A percentile compares a stretch with the other conserved stretches of the same genome.
phyloP scores from a whole-genome alignment of 2,113 vertebrate species.

The Bos indicus region DNA sequence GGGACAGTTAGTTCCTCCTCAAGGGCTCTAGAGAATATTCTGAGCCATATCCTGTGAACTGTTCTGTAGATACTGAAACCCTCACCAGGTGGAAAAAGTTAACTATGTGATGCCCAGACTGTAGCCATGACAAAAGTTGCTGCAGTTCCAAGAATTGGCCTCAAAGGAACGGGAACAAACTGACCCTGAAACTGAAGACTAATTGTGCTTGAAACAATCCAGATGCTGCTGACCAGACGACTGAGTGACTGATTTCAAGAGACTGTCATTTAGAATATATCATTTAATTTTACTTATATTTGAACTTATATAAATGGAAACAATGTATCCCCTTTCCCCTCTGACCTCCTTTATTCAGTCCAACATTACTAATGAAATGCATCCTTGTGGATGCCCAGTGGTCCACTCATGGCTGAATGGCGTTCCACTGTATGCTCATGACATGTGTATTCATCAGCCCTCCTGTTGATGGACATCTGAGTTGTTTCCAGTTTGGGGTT shows the following conservation, averaged over 20 bases:
- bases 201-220: background rate
- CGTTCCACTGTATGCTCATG: accelerated
- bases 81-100: background rate
- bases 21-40: background rate
- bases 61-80: background rate
- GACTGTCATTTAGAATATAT: background rate
- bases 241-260: background rate
- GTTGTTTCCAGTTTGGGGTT: background rate
- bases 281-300: background rate
- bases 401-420: background rate
- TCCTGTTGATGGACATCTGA: background rate
- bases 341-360: background rate
- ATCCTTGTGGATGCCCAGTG: accelerated
- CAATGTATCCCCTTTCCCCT: background rate
- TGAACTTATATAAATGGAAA: background rate
- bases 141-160: background rate
- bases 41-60: background rate
- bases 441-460: background rate
- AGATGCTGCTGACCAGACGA: background rate
- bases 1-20: background rate
- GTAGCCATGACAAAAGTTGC: background rate
- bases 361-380: background rate
- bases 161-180: background rate
- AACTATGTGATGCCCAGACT: background rate
- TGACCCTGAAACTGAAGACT: background rate